These are phyloP conservation scores for Platanista minor DNA, from an alignment of 2,113 vertebrate genomes.

Conservation along the genomic window DNA sequence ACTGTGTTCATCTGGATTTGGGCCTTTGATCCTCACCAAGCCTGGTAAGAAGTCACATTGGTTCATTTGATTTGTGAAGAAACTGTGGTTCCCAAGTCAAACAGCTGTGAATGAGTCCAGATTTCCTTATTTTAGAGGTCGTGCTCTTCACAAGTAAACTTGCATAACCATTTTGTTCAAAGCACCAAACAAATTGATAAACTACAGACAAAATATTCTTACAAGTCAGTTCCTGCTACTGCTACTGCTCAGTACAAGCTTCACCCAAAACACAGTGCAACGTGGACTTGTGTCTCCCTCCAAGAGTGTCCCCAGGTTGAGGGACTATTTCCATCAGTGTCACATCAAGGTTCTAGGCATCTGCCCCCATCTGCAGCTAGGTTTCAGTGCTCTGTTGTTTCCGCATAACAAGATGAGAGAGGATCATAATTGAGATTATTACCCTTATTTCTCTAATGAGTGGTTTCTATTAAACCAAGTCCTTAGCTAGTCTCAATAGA, in stretches of 20 bases:
- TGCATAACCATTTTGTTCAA: neutral
- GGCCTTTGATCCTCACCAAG: neutral
- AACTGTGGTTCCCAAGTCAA: neutral
- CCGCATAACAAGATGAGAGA: neutral
- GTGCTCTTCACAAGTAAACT: neutral
- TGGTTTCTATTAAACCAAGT: neutral
- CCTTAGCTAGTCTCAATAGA: neutral
- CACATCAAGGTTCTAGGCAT: neutral
- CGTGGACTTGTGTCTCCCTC: neutral
- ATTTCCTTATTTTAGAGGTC: neutral
- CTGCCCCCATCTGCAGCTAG: neutral
- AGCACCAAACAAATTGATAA: neutral
- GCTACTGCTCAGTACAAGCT: neutral
- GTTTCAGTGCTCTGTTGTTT: neutral
- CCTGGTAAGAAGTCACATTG: neutral
- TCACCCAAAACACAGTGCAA: neutral
- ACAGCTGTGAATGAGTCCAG: neutral
- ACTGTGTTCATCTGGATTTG: neutral
- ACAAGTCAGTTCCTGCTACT: neutral
- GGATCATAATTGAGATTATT: neutral
- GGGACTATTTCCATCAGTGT: neutral
- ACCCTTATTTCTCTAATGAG: neutral
- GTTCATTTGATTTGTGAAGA: neutral
- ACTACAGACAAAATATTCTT: neutral
- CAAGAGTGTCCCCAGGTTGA: neutral